Conservation (phyloP, 2,113 vertebrate species). For the Percina caprodes region DNA sequence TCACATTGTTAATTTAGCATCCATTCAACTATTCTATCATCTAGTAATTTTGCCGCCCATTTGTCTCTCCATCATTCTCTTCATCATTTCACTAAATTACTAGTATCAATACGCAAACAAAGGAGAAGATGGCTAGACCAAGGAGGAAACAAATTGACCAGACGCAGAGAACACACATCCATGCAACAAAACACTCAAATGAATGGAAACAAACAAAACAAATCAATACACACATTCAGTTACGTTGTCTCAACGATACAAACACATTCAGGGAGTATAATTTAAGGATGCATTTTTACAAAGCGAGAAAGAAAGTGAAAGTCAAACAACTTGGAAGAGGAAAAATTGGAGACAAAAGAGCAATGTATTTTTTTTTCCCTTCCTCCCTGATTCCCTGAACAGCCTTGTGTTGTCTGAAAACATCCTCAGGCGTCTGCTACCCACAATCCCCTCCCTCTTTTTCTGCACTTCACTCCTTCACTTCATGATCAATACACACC, state of each 20-base stretch:
- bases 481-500: conserved; percentile 63
- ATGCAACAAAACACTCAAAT: not conserved
- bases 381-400: conserved; percentile 24
- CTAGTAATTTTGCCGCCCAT: not conserved
- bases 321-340: not conserved
- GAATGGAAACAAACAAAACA: not conserved
- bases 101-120: not conserved
- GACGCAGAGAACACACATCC: conserved; percentile 1
- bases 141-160: not conserved
- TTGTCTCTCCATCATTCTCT: not conserved
- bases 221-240: not conserved
- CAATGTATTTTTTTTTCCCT: not conserved
- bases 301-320: not conserved
- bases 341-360: conserved; percentile 33
- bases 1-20: not conserved
- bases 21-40: not conserved
- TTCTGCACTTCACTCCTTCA: conserved; percentile 21
- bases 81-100: not conserved
- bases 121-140: not conserved
- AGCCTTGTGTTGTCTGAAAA: conserved; percentile 36
- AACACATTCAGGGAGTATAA: not conserved
- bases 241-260: not conserved
- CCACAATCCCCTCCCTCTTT: conserved; percentile 28
- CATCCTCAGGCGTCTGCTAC: conserved; percentile 31
- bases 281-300: not conserved